Evolutionary conservation across 2,113 vertebrate genomes (phyloP).

Genomic region (Struthio camelus): DNA sequence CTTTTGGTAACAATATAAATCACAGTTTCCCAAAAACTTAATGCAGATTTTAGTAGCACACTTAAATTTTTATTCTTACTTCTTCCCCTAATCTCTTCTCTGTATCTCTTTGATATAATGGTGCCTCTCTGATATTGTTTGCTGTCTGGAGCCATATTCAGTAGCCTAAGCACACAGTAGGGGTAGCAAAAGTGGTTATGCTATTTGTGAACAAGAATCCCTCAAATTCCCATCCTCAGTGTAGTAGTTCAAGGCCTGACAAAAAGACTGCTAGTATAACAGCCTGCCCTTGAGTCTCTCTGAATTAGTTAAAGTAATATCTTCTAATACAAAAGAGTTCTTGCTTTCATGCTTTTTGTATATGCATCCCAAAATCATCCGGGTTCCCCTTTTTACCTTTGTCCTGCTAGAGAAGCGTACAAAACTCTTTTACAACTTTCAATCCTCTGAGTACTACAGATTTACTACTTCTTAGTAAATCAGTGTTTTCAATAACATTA

Average conservation of each 20-base stretch:
- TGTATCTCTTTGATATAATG: neutral
- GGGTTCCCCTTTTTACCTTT: neutral
- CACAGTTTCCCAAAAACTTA: neutral
- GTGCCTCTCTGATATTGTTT: neutral
- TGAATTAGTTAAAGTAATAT: neutral
- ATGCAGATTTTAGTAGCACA: neutral
- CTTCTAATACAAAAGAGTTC: neutral
- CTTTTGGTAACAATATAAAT: neutral
- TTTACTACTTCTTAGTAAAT: neutral
- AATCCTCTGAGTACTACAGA: neutral
- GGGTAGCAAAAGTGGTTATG: neutral
- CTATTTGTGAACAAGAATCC: neutral
- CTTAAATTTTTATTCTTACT: neutral
- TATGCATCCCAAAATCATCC: neutral
- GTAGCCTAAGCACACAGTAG: neutral
- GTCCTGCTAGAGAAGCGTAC: neutral
- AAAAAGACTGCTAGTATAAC: neutral
- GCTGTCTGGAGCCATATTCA: fast-evolving
- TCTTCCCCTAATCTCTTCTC: neutral
- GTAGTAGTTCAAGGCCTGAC: neutral
- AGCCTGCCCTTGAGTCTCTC: neutral
- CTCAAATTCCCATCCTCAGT: neutral
- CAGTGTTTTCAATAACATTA: neutral
- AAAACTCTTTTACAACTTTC: neutral
- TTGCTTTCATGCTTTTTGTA: neutral